Evolutionary conservation across 2,888 invertebrate species (phyloP).

Genomic region (Nomada hirtipes): DNA sequence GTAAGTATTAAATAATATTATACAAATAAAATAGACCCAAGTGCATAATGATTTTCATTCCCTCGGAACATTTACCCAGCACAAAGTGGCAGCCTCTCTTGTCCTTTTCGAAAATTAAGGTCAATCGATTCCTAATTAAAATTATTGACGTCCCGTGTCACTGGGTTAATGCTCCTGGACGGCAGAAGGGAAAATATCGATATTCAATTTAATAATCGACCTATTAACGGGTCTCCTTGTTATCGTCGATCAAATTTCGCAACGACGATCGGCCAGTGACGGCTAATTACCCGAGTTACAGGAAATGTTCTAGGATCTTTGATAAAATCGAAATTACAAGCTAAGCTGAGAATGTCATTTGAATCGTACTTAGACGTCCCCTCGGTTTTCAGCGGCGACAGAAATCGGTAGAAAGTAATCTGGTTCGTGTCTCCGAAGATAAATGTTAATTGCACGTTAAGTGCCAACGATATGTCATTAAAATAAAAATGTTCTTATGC

Average conservation of each 20-base stretch:
- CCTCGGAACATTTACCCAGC: conserved; percentile 3
- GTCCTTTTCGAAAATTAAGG: conserved; percentile 45
- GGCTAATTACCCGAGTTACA: conserved; percentile 23
- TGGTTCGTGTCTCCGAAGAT: neutral
- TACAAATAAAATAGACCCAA: no score
- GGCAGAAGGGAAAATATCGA: conserved; percentile 43
- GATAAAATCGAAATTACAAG: conserved; percentile 10
- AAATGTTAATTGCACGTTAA: conserved; percentile 13
- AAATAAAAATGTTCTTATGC: neutral
- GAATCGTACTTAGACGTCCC: neutral
- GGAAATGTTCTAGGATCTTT: neutral
- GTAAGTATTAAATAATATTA: neutral
- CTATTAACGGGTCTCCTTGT: conserved; percentile 36
- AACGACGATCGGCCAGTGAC: neutral
- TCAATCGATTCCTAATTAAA: conserved; percentile 59
- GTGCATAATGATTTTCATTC: neutral
- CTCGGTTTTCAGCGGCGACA: conserved; percentile 1
- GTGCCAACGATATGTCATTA: neutral
- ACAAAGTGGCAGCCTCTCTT: neutral
- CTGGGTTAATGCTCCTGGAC: neutral
- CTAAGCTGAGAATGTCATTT: neutral
- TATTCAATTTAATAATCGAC: conserved; percentile 58
- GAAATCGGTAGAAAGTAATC: conserved; percentile 21
- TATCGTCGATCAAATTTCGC: conserved; percentile 37
- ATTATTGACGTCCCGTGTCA: conserved; percentile 52